phyloP scores from a whole-genome alignment of 2,113 vertebrate species.

The Calypte anna region DNA sequence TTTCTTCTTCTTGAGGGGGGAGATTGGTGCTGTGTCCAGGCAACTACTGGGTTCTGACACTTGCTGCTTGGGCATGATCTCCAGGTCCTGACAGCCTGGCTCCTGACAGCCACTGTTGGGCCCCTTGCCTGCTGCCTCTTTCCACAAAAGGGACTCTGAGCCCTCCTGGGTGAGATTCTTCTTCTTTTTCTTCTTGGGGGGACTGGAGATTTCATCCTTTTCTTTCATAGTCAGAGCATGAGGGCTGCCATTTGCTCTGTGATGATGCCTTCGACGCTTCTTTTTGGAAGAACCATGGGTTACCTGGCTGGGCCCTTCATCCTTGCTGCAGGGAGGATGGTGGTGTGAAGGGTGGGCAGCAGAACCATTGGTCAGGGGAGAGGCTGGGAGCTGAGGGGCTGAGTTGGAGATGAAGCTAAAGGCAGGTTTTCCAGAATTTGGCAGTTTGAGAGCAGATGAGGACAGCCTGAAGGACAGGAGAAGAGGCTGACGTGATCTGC shows the following conservation, averaged over 20 bases:
- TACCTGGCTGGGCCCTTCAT: not conserved
- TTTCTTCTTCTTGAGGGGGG: not conserved
- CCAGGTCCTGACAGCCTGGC: not conserved
- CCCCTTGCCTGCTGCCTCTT: not conserved
- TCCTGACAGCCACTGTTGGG: not conserved
- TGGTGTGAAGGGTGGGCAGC: not conserved
- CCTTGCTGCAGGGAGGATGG: not conserved
- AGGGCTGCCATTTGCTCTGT: not conserved
- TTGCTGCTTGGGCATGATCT: not conserved
- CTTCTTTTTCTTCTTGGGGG: not conserved
- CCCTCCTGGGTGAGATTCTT: not conserved
- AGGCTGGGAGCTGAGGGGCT: not conserved
- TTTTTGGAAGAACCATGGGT: not conserved
- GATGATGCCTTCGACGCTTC: constrained; percentile 58
- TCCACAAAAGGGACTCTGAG: rapidly evolving
- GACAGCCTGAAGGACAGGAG: constrained; percentile 68
- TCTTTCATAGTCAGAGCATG: rapidly evolving
- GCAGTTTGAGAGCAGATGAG: constrained; percentile 73
- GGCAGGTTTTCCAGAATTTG: constrained; percentile 51
- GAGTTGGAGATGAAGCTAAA: not conserved
- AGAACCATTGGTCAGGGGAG: not conserved
- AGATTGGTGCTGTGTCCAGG: not conserved
- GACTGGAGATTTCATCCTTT: not conserved
- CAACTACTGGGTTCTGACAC: not conserved
- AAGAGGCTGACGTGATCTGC: not conserved